phyloP scores from a whole-genome alignment of 2,113 vertebrate genomes.

The Gallinago paraguaiae region DNA sequence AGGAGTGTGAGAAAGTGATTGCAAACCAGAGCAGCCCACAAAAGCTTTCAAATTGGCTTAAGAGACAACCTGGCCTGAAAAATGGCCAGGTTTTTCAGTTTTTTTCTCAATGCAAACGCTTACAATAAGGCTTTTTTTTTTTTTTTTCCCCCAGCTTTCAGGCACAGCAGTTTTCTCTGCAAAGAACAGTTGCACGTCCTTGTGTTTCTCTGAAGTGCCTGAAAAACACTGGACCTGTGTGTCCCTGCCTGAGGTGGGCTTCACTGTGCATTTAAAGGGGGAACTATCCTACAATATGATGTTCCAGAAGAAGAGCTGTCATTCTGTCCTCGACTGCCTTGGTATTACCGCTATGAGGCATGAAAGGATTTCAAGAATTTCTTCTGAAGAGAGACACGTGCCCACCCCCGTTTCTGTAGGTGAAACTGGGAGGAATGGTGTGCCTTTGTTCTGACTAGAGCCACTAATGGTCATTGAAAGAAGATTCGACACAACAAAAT shows the following conservation, averaged over 20 bases:
- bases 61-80: not conserved
- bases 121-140: accelerated
- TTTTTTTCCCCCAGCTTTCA: not conserved
- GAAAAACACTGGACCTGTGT: not conserved
- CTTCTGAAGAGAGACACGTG: not conserved
- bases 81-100: accelerated
- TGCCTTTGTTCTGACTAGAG: not conserved
- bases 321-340: not conserved
- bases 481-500: not conserved
- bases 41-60: not conserved
- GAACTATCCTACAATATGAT: not conserved
- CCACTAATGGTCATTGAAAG: not conserved
- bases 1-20: not conserved
- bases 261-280: not conserved
- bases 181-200: not conserved
- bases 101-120: not conserved
- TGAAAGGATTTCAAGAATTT: not conserved
- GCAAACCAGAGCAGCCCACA: not conserved
- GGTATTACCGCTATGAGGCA: not conserved
- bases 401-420: not conserved
- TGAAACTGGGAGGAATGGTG: not conserved
- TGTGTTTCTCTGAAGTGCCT: not conserved
- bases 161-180: not conserved
- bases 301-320: not conserved
- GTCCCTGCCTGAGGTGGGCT: not conserved